Percentiles rank a stretch among this genome's conserved stretches.
These are phyloP conservation scores for Caenorhabditis remanei DNA, from an alignment of 1,140 invertebrate species.

Conservation along the genomic window DNA sequence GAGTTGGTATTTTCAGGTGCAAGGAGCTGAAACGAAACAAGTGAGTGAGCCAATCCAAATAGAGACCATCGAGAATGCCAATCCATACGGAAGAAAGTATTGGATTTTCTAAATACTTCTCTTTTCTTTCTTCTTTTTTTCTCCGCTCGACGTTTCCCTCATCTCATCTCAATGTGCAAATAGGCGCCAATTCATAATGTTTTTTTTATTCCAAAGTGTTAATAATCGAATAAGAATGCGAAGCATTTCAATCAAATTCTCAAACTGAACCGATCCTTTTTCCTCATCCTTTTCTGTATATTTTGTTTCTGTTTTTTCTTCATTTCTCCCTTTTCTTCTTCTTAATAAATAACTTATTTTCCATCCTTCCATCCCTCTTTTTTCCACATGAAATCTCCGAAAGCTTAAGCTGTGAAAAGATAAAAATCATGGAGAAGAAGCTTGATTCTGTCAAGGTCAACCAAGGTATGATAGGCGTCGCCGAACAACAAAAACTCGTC, in stretches of 20 bases:
- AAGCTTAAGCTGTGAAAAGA: constrained; percentile 21
- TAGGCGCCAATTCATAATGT: not conserved
- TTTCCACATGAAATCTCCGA: not conserved
- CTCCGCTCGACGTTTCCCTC: not conserved
- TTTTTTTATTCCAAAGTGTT: constrained; percentile 29
- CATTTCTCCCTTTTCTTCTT: not conserved
- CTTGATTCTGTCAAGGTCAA: constrained; percentile 42
- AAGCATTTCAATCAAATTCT: not conserved
- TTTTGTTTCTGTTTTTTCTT: not conserved
- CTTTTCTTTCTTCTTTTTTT: not conserved
- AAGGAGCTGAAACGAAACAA: constrained; percentile 41
- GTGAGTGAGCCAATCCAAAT: constrained; percentile 47
- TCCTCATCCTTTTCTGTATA: not conserved
- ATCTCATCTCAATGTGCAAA: constrained; percentile 56
- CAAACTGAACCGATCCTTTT: constrained; percentile 1
- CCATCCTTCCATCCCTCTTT: not conserved
- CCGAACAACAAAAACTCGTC: constrained; percentile 43
- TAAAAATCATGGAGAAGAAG: constrained; percentile 52
- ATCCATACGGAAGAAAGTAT: constrained; percentile 35
- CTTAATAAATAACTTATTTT: constrained; percentile 47
- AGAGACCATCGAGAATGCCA: constrained; percentile 16
- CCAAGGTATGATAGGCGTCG: constrained; percentile 48
- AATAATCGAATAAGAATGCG: constrained; percentile 9
- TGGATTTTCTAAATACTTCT: constrained; percentile 10
- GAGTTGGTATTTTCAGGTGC: constrained; percentile 7